These are phyloP conservation scores for Struthio camelus DNA, from an alignment of 2,113 vertebrate genomes.

Conservation along the genomic window DNA sequence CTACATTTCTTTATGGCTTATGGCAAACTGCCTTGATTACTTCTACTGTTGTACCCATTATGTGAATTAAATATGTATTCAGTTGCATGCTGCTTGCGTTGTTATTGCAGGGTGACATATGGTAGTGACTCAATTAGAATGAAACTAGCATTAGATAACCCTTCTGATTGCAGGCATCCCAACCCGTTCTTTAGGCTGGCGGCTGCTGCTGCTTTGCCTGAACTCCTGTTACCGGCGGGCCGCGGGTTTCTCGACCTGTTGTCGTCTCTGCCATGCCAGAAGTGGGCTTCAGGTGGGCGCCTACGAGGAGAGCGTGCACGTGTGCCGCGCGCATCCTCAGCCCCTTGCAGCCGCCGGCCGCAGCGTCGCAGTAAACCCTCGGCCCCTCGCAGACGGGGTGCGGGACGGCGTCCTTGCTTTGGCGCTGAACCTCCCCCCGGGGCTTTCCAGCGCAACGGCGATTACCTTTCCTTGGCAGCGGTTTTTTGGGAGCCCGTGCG, in stretches of 20 bases:
- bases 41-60: constrained; percentile 86
- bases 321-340: background rate
- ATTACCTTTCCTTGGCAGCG: background rate
- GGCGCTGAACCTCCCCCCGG: accelerated
- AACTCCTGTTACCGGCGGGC: background rate
- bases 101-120: constrained; percentile 86
- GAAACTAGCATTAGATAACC: constrained; percentile 85
- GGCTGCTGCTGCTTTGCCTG: constrained; percentile 39
- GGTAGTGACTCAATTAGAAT: constrained; percentile 84
- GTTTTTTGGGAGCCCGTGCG: background rate
- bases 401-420: background rate
- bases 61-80: constrained; percentile 89
- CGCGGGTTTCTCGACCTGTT: background rate
- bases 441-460: background rate
- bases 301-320: background rate
- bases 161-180: constrained; percentile 80
- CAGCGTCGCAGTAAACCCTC: accelerated
- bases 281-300: background rate
- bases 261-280: background rate
- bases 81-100: constrained; percentile 82
- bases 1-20: constrained; percentile 85
- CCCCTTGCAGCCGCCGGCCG: background rate
- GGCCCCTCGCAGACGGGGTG: background rate
- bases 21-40: constrained; percentile 88
- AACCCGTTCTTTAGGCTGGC: constrained; percentile 66